phyloP scores from a whole-genome alignment of 2,888 invertebrate species.

The Conistra vaccinii region DNA sequence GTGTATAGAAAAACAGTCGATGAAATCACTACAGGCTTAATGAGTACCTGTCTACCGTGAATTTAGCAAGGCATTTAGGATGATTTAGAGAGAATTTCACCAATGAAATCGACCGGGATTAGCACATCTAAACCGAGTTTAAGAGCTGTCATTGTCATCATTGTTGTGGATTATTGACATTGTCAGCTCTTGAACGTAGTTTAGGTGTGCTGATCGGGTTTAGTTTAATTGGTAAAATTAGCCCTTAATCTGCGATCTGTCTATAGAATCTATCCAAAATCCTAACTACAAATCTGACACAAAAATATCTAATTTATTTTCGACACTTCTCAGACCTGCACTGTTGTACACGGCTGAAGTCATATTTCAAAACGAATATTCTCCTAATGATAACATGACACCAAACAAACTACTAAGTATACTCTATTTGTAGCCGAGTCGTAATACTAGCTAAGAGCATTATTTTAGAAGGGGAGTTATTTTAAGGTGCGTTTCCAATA shows the following conservation, averaged over 20 bases:
- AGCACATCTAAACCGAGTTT: neutral
- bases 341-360: neutral
- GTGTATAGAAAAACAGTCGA: neutral
- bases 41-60: neutral
- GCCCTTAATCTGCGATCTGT: neutral
- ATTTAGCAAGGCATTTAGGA: neutral
- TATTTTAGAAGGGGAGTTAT: constrained; percentile 5
- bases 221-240: neutral
- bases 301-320: neutral
- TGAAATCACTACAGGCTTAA: neutral
- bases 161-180: neutral
- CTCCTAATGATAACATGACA: constrained; percentile 17
- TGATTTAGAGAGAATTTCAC: neutral
- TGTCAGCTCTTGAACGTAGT: neutral
- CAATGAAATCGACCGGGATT: neutral
- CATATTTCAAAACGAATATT: constrained; percentile 10
- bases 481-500: constrained; percentile 25
- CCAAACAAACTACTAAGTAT: neutral
- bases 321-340: neutral
- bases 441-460: neutral
- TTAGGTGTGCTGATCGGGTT: neutral
- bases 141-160: neutral
- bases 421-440: neutral
- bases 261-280: neutral
- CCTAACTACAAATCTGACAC: neutral